phyloP scores from a whole-genome alignment of 2,797 vertebrate genomes.

The Oreochromis mossambicus region DNA sequence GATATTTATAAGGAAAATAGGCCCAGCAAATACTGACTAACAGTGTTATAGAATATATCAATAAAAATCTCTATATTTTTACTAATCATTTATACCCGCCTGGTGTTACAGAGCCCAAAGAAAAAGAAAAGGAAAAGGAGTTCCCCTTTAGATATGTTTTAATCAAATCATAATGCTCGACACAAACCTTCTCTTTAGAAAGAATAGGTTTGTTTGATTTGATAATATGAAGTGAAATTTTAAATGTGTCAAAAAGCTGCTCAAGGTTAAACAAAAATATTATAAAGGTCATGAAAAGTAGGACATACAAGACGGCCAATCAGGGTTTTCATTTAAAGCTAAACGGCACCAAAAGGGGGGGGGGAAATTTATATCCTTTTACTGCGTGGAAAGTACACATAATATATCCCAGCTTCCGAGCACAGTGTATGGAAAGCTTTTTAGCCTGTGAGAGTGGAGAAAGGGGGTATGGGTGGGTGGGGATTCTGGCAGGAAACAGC shows the following conservation, averaged over 20 bases:
- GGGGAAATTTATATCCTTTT: background rate
- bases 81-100: background rate
- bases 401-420: background rate
- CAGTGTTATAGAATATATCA: background rate
- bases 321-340: background rate
- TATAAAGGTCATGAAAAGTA: background rate
- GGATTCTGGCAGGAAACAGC: conserved; percentile 67
- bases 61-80: background rate
- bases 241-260: background rate
- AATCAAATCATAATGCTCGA: background rate
- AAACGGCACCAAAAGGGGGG: background rate
- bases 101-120: background rate
- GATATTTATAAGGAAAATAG: background rate
- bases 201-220: background rate
- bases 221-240: background rate
- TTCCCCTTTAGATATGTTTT: background rate
- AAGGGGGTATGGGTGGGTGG: background rate
- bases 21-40: background rate
- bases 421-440: conserved; percentile 35
- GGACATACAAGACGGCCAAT: background rate
- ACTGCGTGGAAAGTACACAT: conserved; percentile 36
- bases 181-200: background rate
- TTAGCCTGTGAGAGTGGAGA: conserved; percentile 2
- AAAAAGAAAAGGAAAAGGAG: background rate
- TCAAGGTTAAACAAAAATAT: background rate